Percentiles rank a stretch among this genome's conserved stretches.
Conservation (phyloP, 1,140 invertebrate species). For the Drosophila oshimai region DNA sequence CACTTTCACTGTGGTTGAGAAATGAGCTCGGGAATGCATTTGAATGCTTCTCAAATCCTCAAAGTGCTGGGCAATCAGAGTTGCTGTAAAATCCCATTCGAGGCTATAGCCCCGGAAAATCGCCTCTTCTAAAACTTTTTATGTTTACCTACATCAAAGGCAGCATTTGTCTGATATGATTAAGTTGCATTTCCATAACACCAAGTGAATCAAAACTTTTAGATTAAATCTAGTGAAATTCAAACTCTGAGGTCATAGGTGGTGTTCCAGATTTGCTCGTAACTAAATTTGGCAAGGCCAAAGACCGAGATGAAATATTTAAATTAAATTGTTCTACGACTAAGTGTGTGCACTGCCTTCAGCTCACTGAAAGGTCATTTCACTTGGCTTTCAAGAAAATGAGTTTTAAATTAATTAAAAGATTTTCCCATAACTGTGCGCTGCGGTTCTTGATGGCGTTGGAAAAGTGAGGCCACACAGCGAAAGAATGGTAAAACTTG, state of each 20-base stretch:
- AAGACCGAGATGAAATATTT: constrained; percentile 10
- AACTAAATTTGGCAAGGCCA: constrained; percentile 5
- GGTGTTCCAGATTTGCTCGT: background rate
- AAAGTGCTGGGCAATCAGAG: constrained; percentile 18
- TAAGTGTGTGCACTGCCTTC: constrained; percentile 18
- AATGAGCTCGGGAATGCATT: constrained; percentile 2
- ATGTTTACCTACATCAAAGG: constrained; percentile 20
- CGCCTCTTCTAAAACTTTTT: background rate
- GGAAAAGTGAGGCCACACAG: constrained; percentile 12
- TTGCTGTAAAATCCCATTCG: constrained; percentile 6
- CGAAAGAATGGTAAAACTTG: constrained; percentile 43
- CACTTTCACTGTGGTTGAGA: constrained; percentile 16
- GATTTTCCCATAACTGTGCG: constrained; percentile 38
- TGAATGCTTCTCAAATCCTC: constrained; percentile 14
- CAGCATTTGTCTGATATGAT: constrained; percentile 27
- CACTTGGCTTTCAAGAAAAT: constrained; percentile 35
- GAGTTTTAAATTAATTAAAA: constrained; percentile 53
- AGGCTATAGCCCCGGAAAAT: constrained; percentile 25
- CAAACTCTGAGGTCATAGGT: background rate
- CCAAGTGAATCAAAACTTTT: constrained; percentile 5
- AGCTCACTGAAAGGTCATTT: constrained; percentile 30
- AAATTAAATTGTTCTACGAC: constrained; percentile 7
- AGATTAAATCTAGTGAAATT: constrained; percentile 2
- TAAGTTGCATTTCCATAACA: constrained; percentile 29
- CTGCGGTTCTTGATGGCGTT: constrained; percentile 27